A percentile compares a stretch with the other conserved stretches of the same genome.
Evolutionary conservation across 1,140 invertebrate genomes (phyloP).

Genomic region (Drosophila biarmipes): DNA sequence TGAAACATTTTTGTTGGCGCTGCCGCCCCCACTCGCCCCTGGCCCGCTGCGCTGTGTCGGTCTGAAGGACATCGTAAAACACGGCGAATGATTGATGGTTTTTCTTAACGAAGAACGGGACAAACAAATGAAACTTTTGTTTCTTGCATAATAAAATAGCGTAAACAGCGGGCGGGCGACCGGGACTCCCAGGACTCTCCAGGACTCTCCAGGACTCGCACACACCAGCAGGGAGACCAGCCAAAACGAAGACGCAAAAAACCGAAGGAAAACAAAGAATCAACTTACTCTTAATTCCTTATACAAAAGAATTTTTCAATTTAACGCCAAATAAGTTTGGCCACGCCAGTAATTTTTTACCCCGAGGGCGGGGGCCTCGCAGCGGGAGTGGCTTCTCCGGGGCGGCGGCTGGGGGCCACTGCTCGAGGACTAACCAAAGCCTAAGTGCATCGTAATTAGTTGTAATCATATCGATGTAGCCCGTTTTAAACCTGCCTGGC

Average conservation of each 20-base stretch:
- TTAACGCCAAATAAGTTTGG: constrained; percentile 84
- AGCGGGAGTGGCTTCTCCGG: background rate
- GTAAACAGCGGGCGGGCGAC: constrained; percentile 46
- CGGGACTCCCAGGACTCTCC: constrained; percentile 3
- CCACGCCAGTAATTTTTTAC: constrained; percentile 81
- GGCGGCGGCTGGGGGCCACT: background rate
- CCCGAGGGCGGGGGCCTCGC: background rate
- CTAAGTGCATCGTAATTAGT: constrained; percentile 60
- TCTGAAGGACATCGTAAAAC: constrained; percentile 72
- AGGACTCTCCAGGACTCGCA: background rate
- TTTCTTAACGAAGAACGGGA: constrained; percentile 69
- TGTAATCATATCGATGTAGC: constrained; percentile 63
- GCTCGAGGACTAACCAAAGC: constrained; percentile 9
- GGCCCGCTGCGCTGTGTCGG: constrained; percentile 20
- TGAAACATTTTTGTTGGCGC: constrained; percentile 75
- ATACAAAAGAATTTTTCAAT: constrained; percentile 84
- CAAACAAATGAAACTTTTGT: constrained; percentile 83
- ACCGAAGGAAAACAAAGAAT: constrained; percentile 48
- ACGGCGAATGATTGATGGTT: constrained; percentile 83
- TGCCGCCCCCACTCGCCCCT: constrained; percentile 2
- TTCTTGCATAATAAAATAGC: constrained; percentile 83
- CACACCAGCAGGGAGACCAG: constrained; percentile 12
- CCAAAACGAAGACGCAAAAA: constrained; percentile 11
- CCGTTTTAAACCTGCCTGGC: constrained; percentile 20
- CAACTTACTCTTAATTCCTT: constrained; percentile 79